Evolutionary conservation across 2,113 vertebrate species (phyloP), one percentile per base, ranked within the genome.

Genomic region (Grallaria varia): DNA sequence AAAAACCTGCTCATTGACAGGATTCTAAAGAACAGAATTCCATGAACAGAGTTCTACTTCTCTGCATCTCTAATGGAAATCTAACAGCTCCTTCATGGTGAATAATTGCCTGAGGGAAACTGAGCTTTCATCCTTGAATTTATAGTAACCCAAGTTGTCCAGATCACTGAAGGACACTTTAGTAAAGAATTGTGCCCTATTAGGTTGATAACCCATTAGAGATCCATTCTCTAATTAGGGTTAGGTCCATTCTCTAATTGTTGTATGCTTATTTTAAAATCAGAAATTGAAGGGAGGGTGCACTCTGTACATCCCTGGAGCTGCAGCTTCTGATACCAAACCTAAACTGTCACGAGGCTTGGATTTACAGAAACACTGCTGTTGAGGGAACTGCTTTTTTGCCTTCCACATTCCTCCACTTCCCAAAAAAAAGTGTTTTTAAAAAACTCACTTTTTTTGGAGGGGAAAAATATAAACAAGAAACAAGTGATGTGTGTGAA

Each of bases 401-500:
- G 23, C 44, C 20, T 19, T 90, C 28, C 42, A 1, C 35, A 5
- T 3, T 67, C 67, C 12, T 35, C 4, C 8, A 15, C 2, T 59
- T 31, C 12, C 8, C 6, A 14, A 31, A 71, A 5, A 31, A 62
- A 47, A 8, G 3, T 7, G 6, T 10, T 30, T 56, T 49, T 20
- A 2, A 33, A 58, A 23, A 4, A 4, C 20, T 31, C 0, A 2
- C 10, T 13, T 10, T 22, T 40, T 72, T 55, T 50, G 45, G 12
- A 52, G 12, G 59, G 4, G 20, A n/a, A 63, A 39, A 16, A 47
- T 64, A 21, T 9, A 8, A n/a, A 7, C 2, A 8, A 35, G 47
- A 12, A 71, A 0, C 27, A 31, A 14, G 21, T 6, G 1, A 1
- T 23, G 3, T 22, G 8, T 42, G 33, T 39, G 30, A 39, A 45